Conservation (phyloP, 2,888 invertebrate species). For the Himalopsyche japonica region DNA sequence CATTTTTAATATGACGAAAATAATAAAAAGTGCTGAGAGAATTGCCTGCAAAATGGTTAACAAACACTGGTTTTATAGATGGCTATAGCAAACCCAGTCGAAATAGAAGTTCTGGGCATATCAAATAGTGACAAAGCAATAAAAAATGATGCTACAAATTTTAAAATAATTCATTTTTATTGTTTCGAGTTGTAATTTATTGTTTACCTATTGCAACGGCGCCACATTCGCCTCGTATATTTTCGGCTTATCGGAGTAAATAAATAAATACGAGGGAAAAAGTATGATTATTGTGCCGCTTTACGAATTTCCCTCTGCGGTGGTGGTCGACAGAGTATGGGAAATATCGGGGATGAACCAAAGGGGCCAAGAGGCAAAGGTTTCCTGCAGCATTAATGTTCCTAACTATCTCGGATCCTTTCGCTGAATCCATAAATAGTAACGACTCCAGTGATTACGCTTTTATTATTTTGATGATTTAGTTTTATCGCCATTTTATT, state of each 20-base stretch:
- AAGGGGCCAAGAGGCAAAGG: neutral
- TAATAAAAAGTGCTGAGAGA: too few relatives aligned
- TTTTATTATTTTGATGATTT: conserved; percentile 17
- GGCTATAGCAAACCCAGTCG: neutral
- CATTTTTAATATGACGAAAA: too few relatives aligned
- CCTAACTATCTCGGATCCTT: conserved; percentile 9
- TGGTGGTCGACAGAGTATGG: neutral
- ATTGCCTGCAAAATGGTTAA: too few relatives aligned
- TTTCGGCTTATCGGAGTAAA: conserved; percentile 33
- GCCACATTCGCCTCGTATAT: conserved; percentile 27
- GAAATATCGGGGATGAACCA: neutral
- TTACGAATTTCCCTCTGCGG: neutral
- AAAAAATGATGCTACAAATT: conserved; percentile 11
- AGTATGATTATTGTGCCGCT: conserved; percentile 18
- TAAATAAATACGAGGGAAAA: conserved; percentile 9
- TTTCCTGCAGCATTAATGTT: conserved; percentile 7
- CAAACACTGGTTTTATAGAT: neutral
- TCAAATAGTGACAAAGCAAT: conserved; percentile 19
- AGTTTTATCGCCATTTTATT: conserved; percentile 20
- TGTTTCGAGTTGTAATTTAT: conserved; percentile 58
- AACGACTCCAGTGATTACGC: conserved; percentile 13
- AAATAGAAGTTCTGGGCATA: neutral
- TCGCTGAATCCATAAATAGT: conserved; percentile 18
- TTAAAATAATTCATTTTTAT: conserved; percentile 57
- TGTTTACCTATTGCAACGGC: conserved; percentile 57